Base-by-base conservation (phyloP, 2,797 vertebrate genomes). In the Sciaenops ocellatus region DNA sequence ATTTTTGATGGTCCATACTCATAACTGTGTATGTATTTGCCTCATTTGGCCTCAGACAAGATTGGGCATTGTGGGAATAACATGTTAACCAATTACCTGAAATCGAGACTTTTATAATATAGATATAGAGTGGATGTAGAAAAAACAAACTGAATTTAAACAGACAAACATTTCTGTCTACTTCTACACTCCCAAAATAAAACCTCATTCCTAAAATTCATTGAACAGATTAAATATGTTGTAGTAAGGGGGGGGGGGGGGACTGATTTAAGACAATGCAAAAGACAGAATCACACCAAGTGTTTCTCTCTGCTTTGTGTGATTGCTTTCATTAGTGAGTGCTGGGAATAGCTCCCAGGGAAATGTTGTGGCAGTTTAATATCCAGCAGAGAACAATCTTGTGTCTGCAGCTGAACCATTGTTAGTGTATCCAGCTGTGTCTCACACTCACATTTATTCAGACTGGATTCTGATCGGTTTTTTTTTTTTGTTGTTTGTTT, bases 361-460 rank as follows among this genome's bases (percentile, higher is more conserved):
- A 87, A 85, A 72, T 61, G 59, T 79, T 65, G 78, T 42, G 57
- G 69, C 83, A 85, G 80, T 89, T 93, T 89, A 89, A 89, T 87
- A 90, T 88, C 93, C 87, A 90, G 70, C 89, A 77, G 87, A 85
- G 87, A 91, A 85, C 84, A 87, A 90, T 92, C 77, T 90, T 81
- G 70, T 50, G 60, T 85, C 68, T 87, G 84, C 83, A 78, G 54
- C 54, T 47, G 61, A 82, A 60, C 68, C 54, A 70, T 66, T 75
- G 78, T 76, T 80, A 20, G 69, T 55, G 75, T 42, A 74, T 66
- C 64, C 82, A 18, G 38, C 56, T 55, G 78, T 65, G 74, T 50
- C 70, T 67, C 61, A 22, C 34, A 18, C 8, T 38, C 56, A 51
- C 59, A 66, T 67, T 61, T 76, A 81, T 75, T 84, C 54, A 60